These are phyloP conservation scores for Nipponacmea schrenckii DNA, from an alignment of 2,888 invertebrate genomes.

Conservation along the genomic window DNA sequence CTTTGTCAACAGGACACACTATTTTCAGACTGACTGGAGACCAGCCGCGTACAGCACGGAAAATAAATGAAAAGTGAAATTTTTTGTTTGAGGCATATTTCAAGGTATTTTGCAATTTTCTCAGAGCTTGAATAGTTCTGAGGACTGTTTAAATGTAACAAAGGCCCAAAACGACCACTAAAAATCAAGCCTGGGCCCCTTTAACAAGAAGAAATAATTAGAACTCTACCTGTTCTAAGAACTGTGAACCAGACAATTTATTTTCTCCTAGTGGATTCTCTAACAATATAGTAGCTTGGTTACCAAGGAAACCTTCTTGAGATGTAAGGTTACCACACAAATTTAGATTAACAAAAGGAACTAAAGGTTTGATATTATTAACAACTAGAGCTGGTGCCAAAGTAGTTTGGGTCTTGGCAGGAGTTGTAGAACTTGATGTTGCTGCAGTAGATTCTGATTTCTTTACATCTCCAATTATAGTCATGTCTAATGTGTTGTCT, in stretches of 20 bases:
- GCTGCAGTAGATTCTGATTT: conserved; percentile 5
- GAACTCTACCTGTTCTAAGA: conserved; percentile 37
- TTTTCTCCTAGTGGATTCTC: conserved; percentile 72
- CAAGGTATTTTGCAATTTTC: too few species aligned
- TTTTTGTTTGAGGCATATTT: too few species aligned
- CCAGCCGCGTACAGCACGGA: too few species aligned
- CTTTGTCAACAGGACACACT: too few species aligned
- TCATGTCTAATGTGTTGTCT: conserved; percentile 77
- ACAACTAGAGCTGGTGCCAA: conserved; percentile 50
- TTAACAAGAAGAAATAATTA: too few species aligned
- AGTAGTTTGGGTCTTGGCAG: neutral
- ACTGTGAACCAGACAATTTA: conserved; percentile 31
- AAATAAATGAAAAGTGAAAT: too few species aligned
- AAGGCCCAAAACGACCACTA: too few species aligned
- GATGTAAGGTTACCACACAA: conserved; percentile 75
- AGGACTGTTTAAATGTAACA: too few species aligned
- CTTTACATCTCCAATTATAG: conserved; percentile 71
- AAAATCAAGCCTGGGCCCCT: too few species aligned
- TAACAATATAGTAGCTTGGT: conserved; percentile 78
- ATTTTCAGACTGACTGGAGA: too few species aligned
- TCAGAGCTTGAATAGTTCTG: too few species aligned
- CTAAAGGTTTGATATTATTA: conserved; percentile 43
- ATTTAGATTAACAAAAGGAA: conserved; percentile 78
- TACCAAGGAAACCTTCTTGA: conserved; percentile 73
- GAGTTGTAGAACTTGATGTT: conserved; percentile 7